Evolutionary conservation across 2,888 invertebrate species (phyloP).

Genomic region (Sesamia inferens): DNA sequence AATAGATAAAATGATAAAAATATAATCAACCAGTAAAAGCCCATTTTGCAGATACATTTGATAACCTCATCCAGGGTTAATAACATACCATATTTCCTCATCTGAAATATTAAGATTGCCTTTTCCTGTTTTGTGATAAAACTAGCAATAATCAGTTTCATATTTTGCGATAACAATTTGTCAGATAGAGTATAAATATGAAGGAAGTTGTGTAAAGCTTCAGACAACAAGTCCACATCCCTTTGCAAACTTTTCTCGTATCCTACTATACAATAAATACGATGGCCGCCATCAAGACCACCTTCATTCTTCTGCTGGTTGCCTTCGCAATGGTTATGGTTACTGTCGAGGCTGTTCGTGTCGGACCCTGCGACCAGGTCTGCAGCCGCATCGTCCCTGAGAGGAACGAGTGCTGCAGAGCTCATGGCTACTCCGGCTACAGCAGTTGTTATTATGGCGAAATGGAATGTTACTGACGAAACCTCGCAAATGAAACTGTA

Average conservation of each 20-base stretch:
- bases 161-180: not conserved
- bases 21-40: no score
- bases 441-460: not conserved
- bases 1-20: no score
- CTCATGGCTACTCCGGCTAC: conserved; percentile 16
- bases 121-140: not conserved
- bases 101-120: no score
- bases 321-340: conserved; percentile 45
- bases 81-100: no score
- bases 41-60: no score
- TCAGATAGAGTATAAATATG: not conserved
- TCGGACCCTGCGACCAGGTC: conserved; percentile 36
- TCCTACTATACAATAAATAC: not conserved
- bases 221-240: conserved; percentile 6
- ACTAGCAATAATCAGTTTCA: fast-evolving
- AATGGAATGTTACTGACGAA: conserved; percentile 19
- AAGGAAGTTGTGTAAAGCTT: not conserved
- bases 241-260: conserved; percentile 4
- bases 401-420: conserved; percentile 37
- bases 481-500: conserved; percentile 15
- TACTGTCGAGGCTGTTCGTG: conserved; percentile 20
- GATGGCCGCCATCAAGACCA: conserved; percentile 40
- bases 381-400: conserved; percentile 18
- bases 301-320: conserved; percentile 30
- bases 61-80: no score